Evolutionary conservation across 2,888 invertebrate genomes (phyloP), one percentile per base, ranked within the genome.

Genomic region (Chaetoderma sp.): DNA sequence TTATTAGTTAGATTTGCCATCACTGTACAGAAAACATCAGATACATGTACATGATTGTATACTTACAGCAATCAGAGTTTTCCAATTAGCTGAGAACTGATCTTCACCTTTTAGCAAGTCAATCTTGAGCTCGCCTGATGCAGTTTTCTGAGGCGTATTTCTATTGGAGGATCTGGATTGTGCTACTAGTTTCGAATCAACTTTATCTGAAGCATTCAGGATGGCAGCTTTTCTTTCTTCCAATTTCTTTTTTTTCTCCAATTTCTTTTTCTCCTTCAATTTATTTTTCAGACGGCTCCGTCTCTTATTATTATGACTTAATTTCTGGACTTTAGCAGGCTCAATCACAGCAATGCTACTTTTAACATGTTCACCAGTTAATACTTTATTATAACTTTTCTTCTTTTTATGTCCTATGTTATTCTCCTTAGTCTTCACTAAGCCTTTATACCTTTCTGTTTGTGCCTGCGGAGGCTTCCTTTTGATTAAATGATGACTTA

Each of bases 71-170:
- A 75, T 73, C n/a, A 81, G 62, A 23, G 73, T 71, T 65, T 75
- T 76, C 81, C 81, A 81, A 62, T 81, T 80, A 21, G 71, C 63
- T 18, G 77, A 74, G 18, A 70, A 68, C 56, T 70, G 72, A 30
- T 64, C 70, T 28, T 65, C 58, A 42, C 57, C 67, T 49, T 70
- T 72, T 16, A 73, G 71, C n/a, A 72, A 30, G n/a, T 57, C 36
- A 10, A 65, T 32, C 18, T 52, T 63, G 2, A 33, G 42, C 1
- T 23, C 23, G 36, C 59, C 56, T 25, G 10, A 36, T 44, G 39
- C 47, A 21, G 13, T 44, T n/a, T 16, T 28, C 13, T 44, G 28
- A 56, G 25, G n/a, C n/a, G n/a, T n/a, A n/a, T n/a, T n/a, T n/a
- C n/a, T n/a, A n/a, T n/a, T n/a, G n/a, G n/a, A n/a, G n/a, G n/a